phyloP scores from a whole-genome alignment of 2,113 vertebrate genomes.

The Apeltes quadracus region DNA sequence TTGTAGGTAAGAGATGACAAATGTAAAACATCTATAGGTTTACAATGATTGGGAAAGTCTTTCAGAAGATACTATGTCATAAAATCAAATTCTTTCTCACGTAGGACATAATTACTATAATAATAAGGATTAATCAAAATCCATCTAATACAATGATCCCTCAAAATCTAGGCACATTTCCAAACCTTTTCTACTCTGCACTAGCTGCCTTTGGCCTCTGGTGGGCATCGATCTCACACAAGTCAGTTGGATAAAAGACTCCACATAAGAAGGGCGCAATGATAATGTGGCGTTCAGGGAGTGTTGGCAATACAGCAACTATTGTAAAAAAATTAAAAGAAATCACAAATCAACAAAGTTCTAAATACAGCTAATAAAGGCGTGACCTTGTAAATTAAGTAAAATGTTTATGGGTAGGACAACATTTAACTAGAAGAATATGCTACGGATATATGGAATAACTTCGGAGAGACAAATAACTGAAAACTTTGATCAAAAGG shows the following conservation, averaged over 20 bases:
- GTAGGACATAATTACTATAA: neutral
- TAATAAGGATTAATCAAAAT: too few relatives aligned
- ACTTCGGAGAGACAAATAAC: neutral
- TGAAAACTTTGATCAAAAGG: neutral
- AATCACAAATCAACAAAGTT: neutral
- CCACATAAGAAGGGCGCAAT: too few relatives aligned
- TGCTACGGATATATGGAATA: accelerated
- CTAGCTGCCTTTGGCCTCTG: slow-evolving; percentile 50
- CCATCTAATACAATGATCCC: neutral
- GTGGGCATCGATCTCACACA: slow-evolving; percentile 48
- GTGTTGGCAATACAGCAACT: neutral
- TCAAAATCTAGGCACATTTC: neutral
- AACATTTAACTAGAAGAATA: neutral
- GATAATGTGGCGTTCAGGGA: slow-evolving; percentile 24
- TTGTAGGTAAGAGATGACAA: neutral
- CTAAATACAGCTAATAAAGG: neutral
- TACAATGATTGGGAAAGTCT: neutral
- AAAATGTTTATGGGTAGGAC: accelerated
- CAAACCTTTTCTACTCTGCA: neutral
- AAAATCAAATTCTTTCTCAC: neutral
- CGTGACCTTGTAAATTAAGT: neutral
- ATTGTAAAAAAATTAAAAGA: neutral
- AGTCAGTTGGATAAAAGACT: too few relatives aligned
- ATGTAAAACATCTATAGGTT: neutral
- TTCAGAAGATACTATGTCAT: neutral